phyloP scores from a whole-genome alignment of 2,113 vertebrate species.

The Oncorhynchus keta region DNA sequence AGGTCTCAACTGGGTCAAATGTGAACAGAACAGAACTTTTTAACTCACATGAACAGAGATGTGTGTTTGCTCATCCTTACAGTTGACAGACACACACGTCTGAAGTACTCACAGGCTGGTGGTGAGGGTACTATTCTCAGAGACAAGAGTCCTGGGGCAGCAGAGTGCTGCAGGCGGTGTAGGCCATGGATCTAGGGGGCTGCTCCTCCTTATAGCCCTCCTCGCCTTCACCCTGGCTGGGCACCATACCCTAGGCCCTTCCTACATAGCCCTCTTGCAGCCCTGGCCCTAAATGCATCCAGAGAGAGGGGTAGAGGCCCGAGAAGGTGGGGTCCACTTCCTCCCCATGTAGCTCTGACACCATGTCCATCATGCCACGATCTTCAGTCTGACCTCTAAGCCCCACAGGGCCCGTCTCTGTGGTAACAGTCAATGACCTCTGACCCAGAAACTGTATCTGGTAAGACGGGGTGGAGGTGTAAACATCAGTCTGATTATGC shows the following conservation, averaged over 20 bases:
- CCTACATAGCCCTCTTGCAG: conserved; percentile 19
- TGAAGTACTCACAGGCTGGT: conserved; percentile 58
- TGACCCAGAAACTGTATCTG: conserved; percentile 57
- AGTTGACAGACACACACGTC: neutral
- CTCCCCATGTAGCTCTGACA: conserved; percentile 65
- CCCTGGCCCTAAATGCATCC: conserved; percentile 44
- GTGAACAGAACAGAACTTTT: too few relatives aligned
- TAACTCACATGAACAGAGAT: too few relatives aligned
- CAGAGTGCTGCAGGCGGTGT: conserved; percentile 66
- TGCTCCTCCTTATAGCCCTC: neutral
- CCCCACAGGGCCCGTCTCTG: neutral
- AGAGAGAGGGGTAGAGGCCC: conserved; percentile 38
- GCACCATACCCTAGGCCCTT: conserved; percentile 37
- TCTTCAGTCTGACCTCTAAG: conserved; percentile 31
- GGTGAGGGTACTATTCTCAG: conserved; percentile 69
- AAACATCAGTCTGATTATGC: conserved; percentile 71
- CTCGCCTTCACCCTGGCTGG: neutral
- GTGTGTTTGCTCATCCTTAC: too few relatives aligned
- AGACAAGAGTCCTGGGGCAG: conserved; percentile 58
- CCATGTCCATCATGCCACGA: conserved; percentile 67
- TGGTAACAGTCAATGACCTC: rapidly evolving
- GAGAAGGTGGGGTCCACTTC: conserved; percentile 50
- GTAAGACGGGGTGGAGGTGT: conserved; percentile 76
- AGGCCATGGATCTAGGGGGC: conserved; percentile 46
- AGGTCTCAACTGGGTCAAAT: too few relatives aligned